Evolutionary conservation across 2,888 invertebrate species (phyloP).

Genomic region (Drosophila neotestacea): DNA sequence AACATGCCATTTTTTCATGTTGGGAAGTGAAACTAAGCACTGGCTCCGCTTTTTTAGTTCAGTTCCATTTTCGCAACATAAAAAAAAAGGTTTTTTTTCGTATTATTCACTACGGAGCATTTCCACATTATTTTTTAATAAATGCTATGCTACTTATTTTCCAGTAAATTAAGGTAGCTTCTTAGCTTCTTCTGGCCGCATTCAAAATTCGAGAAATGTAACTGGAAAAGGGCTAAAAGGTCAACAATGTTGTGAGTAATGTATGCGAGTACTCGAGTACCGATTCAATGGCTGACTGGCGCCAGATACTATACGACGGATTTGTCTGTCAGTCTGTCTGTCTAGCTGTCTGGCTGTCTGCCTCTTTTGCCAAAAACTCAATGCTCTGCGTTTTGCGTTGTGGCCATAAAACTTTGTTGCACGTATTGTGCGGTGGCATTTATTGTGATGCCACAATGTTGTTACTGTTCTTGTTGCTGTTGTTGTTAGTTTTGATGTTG

Average conservation of each 20-base stretch:
- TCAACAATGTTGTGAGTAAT: conserved; percentile 11
- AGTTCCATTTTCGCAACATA: too few relatives aligned
- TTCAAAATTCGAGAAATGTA: neutral
- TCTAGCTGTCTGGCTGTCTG: neutral
- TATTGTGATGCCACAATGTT: conserved; percentile 40
- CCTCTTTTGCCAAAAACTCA: conserved; percentile 1
- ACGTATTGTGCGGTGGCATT: conserved; percentile 39
- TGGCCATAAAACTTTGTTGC: conserved; percentile 36
- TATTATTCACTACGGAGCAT: neutral
- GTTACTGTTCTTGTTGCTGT: neutral
- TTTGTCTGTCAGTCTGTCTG: neutral
- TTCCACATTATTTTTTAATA: too few relatives aligned
- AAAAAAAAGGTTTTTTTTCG: too few relatives aligned
- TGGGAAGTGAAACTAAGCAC: too few relatives aligned
- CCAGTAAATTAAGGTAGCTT: neutral
- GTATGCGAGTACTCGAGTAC: conserved; percentile 13
- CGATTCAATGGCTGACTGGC: conserved; percentile 5
- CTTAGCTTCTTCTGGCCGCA: neutral
- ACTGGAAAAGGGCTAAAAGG: conserved; percentile 4
- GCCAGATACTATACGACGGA: conserved; percentile 1
- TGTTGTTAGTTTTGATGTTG: conserved; percentile 7
- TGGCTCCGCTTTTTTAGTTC: too few relatives aligned
- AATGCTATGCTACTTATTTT: too few relatives aligned
- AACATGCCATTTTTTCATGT: too few relatives aligned
- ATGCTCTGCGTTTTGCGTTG: conserved; percentile 5